Conservation (phyloP, 2,113 vertebrate species). For the Aix galericulata region DNA sequence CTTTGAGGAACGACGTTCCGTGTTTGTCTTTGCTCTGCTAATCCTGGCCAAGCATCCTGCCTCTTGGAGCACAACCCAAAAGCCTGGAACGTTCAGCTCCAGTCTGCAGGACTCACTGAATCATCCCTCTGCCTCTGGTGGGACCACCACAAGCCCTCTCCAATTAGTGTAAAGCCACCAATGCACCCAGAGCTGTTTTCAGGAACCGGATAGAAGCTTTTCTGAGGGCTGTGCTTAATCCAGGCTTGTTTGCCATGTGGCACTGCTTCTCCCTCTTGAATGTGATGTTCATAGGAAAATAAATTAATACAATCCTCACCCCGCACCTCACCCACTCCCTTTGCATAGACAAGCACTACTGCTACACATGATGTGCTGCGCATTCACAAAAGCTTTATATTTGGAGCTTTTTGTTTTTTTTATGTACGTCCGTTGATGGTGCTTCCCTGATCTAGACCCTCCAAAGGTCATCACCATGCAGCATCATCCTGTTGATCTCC, state of each 20-base stretch:
- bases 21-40: background rate
- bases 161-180: conserved; percentile 11
- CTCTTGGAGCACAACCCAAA: background rate
- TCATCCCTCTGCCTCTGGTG: background rate
- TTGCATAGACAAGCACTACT: background rate
- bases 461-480: background rate
- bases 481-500: background rate
- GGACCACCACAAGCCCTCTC: background rate
- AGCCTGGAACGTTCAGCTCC: background rate
- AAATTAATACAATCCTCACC: background rate
- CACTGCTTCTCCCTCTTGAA: background rate
- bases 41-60: background rate
- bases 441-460: background rate
- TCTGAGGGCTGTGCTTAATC: background rate
- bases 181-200: background rate
- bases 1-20: background rate
- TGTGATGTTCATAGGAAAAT: background rate
- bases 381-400: background rate
- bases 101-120: background rate
- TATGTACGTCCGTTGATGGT: background rate
- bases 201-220: background rate
- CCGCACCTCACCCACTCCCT: background rate
- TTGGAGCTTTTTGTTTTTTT: background rate
- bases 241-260: background rate
- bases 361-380: background rate